These are phyloP conservation scores for Willisornis vidua DNA, from an alignment of 2,113 vertebrate genomes.

Conservation along the genomic window DNA sequence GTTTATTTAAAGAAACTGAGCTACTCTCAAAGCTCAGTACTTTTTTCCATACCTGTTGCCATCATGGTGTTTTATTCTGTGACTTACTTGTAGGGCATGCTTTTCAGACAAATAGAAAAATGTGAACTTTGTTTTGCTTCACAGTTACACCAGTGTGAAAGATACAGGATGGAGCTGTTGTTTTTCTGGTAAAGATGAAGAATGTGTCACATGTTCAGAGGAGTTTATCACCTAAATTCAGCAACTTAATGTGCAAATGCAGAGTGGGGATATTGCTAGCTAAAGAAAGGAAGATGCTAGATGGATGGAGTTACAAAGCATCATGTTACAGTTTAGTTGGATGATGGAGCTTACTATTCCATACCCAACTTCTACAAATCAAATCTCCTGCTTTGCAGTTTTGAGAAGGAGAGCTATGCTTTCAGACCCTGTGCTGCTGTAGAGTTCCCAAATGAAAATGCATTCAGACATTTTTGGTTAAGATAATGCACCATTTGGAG, in stretches of 20 bases:
- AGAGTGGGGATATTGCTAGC: neutral
- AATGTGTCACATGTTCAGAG: rapidly evolving
- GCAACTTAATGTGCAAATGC: neutral
- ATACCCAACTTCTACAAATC: neutral
- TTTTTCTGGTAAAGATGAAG: neutral
- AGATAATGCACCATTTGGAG: neutral
- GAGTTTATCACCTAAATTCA: neutral
- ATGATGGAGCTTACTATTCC: neutral
- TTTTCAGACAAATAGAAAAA: neutral
- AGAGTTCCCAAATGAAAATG: neutral
- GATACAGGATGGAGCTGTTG: neutral
- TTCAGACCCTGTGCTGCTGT: neutral
- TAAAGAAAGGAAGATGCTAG: neutral
- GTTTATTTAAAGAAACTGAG: neutral
- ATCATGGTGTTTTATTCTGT: neutral
- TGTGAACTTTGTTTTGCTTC: neutral
- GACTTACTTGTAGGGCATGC: neutral
- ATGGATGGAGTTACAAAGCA: neutral
- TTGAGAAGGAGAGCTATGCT: neutral
- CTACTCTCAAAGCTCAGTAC: neutral
- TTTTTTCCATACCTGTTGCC: neutral
- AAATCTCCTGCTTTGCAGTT: neutral
- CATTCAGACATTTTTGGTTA: neutral
- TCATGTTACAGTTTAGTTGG: neutral
- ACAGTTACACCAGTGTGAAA: neutral